Base-by-base conservation (phyloP, 2,888 invertebrate genomes). In the Lottia gigantea region DNA sequence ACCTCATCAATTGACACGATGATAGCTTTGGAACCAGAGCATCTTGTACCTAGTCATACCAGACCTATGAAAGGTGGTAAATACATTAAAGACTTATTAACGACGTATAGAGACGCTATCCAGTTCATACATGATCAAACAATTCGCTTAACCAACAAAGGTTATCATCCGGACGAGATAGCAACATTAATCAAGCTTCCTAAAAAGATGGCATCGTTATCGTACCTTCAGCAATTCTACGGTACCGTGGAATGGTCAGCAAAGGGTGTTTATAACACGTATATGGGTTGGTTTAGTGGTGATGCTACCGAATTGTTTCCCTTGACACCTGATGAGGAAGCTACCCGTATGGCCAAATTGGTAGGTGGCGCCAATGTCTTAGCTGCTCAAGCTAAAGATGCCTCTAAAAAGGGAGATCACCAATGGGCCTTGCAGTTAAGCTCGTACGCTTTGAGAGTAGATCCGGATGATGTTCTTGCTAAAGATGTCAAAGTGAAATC, bases 101-200 rank as follows among this genome's bases (percentile, higher is more conserved):
- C 75, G 0, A 67, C 70, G 23, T 84, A 85, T 71, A 72, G 85
- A 49, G 85, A 85, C 72, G 85, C 81, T 25, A 84, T 86, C 26
- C 73, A 85, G 68, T 83, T 75, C 64, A 78, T 85, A 0, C 85
- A 86, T 65, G 85, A 86, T 72, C 86, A 86, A 72, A 82, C 85
- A 4, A 71, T 86, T 0, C 75, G 85, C 12, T 78, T 73, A 46
- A 83, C 84, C 67, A 86, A 86, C 73, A 74, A 81, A 65, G 86
- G 85, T 3, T 70, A 80, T 16, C 75, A 76, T n/a, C 86, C 86
- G 0, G 83, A 84, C 62, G 86, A 85, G 66, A 83, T 86, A 19
- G 83, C 76, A 3, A 64, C 69, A 15, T 74, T 71, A 46, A 74
- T 86, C 0, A 71, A 75, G 31, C 74, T 86, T 19, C 84, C 86